Evolutionary conservation across 2,797 vertebrate genomes (phyloP), one percentile per base, ranked within the genome.

Genomic region (Hydrocynus forskahlii): DNA sequence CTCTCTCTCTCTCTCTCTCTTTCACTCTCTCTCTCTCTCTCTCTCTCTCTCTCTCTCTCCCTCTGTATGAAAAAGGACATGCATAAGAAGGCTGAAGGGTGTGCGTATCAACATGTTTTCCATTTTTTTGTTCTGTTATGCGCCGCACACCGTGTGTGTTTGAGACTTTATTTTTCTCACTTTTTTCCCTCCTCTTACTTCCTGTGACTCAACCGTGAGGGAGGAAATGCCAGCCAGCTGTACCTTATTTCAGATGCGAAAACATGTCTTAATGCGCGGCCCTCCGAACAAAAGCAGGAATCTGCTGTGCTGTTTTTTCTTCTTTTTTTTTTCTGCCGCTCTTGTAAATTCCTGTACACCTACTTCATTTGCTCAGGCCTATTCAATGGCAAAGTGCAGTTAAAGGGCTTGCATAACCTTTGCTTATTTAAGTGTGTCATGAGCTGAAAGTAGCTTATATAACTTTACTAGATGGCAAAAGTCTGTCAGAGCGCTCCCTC

Each of bases 361-460:
- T 89, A 89, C 91, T 94, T 93, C 88, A 93, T 93, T 92, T 91
- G 89, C 89, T 90, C 87, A 86, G 52, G 86, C 89, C 81, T 40
- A 79, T 91, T 91, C 89, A 89, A 85, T 89, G 86, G 88, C 84
- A 91, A 91, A 92, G 91, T 91, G 90, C 89, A 88, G 90, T 91
- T 90, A 89, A 87, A 87, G 88, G 84, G 60, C 88, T 95, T 94
- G 91, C 86, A 85, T 94, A 94, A 95, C 91, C 90, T 88, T 89
- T 92, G 91, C 90, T 92, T 93, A 87, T 93, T 95, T 93, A 91
- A 94, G 90, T 93, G 83, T 95, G 93, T 92, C 92, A 92, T 90
- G 92, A 91, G 90, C 88, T 87, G 52, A 90, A 89, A 94, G 91
- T 92, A 91, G 89, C 89, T 95, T 94, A 93, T 93, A 89, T 94